phyloP scores from a whole-genome alignment of 1,140 invertebrate species.

The Hestina assimilis region DNA sequence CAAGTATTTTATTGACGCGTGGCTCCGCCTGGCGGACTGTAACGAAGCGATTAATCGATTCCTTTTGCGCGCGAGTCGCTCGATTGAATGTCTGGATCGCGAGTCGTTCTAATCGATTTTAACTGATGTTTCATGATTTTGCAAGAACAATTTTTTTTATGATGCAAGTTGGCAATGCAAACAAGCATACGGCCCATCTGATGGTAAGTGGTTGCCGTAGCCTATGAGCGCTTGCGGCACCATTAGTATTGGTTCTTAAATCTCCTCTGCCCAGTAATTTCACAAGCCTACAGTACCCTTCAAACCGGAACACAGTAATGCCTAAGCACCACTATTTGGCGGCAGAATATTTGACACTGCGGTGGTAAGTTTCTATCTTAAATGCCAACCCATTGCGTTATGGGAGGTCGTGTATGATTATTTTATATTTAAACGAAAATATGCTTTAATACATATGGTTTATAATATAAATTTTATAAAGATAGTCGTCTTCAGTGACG shows the following conservation, averaged over 20 bases:
- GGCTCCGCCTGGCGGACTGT: constrained; percentile 64
- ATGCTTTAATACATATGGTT: constrained; percentile 14
- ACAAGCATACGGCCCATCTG: no score
- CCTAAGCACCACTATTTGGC: not conserved
- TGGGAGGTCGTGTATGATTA: constrained; percentile 47
- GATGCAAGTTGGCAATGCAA: no score
- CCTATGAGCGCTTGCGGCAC: no score
- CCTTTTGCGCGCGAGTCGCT: constrained; percentile 57
- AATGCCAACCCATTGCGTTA: constrained; percentile 15
- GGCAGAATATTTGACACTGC: not conserved
- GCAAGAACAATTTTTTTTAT: not conserved
- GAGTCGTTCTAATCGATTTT: constrained; percentile 40
- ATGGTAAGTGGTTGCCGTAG: no score
- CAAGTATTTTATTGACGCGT: constrained; percentile 76
- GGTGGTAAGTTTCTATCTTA: no score
- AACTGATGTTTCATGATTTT: not conserved
- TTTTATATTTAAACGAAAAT: constrained; percentile 11
- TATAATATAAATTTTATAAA: constrained; percentile 34
- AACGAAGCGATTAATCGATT: constrained; percentile 72
- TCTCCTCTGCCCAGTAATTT: no score
- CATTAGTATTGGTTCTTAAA: no score
- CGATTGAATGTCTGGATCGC: constrained; percentile 46
- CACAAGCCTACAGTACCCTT: no score
- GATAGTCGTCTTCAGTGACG: constrained; percentile 63
- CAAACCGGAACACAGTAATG: no score